Conservation (phyloP, 2,888 invertebrate genomes). For the Caenorhabditis angaria region DNA sequence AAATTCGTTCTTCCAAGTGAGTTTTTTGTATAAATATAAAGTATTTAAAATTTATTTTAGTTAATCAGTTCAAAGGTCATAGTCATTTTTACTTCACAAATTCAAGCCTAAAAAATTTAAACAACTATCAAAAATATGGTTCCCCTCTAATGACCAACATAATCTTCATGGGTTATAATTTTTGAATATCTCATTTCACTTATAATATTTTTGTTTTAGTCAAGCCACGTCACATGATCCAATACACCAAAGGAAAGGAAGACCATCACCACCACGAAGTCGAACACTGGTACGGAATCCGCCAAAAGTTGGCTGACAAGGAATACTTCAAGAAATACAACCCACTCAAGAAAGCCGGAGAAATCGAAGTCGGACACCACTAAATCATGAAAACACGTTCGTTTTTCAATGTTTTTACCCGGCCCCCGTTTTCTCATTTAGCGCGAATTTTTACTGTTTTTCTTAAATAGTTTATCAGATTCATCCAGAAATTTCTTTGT, state of each 20-base stretch:
- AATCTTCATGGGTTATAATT: too few species aligned
- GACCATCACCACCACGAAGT: constrained; percentile 69
- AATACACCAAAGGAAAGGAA: constrained; percentile 67
- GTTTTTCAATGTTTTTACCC: constrained; percentile 16
- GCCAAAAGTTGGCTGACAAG: constrained; percentile 66
- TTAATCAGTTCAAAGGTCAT: too few species aligned
- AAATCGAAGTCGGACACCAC: constrained; percentile 63
- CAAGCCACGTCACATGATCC: constrained; percentile 66
- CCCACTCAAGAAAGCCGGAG: constrained; percentile 64
- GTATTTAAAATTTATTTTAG: background rate
- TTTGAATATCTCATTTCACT: too few species aligned
- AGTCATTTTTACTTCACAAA: too few species aligned
- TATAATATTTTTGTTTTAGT: constrained; percentile 48
- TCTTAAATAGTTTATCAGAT: constrained; percentile 19
- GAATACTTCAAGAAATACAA: constrained; percentile 70
- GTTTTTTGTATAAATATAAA: background rate
- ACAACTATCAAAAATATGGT: too few species aligned
- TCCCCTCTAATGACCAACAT: too few species aligned
- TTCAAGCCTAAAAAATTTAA: too few species aligned
- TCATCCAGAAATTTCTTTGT: constrained; percentile 38
- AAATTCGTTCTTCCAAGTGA: constrained; percentile 66
- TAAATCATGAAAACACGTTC: constrained; percentile 50
- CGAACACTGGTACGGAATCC: constrained; percentile 69
- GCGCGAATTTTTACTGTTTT: constrained; percentile 11
- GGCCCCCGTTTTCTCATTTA: constrained; percentile 13